Evolutionary conservation across 2,888 invertebrate species (phyloP).

Genomic region (Lepas anatifera): DNA sequence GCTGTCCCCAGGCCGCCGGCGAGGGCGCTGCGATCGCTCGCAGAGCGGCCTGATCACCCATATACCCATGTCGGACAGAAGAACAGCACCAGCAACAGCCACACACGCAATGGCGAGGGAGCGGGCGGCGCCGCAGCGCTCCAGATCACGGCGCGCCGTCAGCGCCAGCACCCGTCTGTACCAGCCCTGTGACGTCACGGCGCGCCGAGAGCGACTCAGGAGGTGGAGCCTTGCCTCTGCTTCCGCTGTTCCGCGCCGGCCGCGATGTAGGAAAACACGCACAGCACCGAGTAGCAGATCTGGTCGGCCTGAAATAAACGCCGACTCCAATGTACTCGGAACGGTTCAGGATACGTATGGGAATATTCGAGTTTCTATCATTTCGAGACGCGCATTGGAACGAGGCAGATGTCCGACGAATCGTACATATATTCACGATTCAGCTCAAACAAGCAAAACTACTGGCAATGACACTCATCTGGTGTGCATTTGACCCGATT

Average conservation of each 20-base stretch:
- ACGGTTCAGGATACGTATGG: neutral
- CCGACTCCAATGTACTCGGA: neutral
- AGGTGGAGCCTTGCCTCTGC: neutral
- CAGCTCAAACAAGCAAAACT: no score
- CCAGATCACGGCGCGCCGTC: neutral
- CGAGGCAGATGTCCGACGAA: no score
- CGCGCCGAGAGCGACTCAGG: neutral
- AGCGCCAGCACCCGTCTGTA: neutral
- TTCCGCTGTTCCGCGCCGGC: slow-evolving; percentile 46
- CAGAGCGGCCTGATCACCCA: neutral
- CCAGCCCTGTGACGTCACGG: neutral
- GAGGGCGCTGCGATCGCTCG: no score
- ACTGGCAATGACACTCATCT: no score
- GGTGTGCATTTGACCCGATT: no score
- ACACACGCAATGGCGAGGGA: no score
- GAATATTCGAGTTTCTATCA: no score
- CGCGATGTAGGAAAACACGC: slow-evolving; percentile 97
- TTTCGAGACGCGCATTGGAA: no score
- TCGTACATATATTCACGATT: no score
- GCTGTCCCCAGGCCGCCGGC: no score
- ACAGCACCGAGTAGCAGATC: slow-evolving; percentile 97
- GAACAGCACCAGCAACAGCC: neutral
- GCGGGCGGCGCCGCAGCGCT: no score
- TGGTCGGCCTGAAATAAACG: slow-evolving; percentile 77
- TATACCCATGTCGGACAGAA: neutral